Evolutionary conservation across 2,113 vertebrate species (phyloP).

Genomic region (Gallinago undulata): DNA sequence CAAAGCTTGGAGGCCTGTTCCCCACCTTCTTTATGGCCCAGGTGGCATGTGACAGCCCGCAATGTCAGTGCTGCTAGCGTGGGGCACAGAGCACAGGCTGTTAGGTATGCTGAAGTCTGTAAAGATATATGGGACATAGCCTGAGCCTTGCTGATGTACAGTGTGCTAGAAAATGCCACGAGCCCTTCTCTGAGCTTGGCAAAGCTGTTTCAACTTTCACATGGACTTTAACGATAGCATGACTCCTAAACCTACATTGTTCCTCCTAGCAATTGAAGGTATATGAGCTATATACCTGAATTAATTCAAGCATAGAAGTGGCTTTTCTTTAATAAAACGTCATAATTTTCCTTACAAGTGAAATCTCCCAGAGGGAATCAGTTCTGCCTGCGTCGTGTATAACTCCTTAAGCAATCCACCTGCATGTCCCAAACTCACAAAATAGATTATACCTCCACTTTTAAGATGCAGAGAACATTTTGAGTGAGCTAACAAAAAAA

Average conservation of each 20-base stretch:
- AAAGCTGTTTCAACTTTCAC: neutral
- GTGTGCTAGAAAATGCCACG: neutral
- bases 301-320: neutral
- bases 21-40: neutral
- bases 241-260: neutral
- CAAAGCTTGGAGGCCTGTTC: neutral
- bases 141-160: neutral
- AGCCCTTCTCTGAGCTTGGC: neutral
- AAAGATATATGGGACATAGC: neutral
- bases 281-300: neutral
- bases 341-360: neutral
- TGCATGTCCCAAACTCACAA: neutral
- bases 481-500: neutral
- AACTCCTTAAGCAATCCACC: neutral
- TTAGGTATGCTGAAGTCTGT: neutral
- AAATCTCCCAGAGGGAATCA: neutral
- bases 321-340: neutral
- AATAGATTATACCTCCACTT: neutral
- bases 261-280: rapidly evolving
- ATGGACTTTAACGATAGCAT: neutral
- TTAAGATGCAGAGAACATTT: neutral
- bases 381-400: neutral
- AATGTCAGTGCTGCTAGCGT: neutral
- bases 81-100: neutral
- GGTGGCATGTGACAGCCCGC: neutral